These are phyloP conservation scores for Aplodontia rufa DNA, from an alignment of 2,113 vertebrate genomes.

Conservation along the genomic window DNA sequence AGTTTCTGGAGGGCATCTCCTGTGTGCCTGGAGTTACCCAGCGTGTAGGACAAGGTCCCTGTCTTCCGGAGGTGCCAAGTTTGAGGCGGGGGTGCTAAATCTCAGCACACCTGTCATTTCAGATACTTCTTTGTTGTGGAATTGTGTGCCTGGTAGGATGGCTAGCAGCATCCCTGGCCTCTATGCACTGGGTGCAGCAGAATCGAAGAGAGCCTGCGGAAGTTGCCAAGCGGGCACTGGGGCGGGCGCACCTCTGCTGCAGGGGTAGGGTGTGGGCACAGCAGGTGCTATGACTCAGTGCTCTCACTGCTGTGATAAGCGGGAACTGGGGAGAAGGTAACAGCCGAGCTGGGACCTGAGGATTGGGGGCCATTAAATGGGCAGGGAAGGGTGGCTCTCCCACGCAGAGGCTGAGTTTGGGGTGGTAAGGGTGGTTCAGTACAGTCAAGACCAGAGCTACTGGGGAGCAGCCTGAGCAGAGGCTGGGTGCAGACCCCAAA, in stretches of 20 bases:
- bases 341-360: not conserved
- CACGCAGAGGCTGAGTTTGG: not conserved
- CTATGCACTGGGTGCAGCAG: not conserved
- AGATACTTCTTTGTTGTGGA: not conserved
- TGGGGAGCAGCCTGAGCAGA: not conserved
- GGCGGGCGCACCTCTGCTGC: accelerated
- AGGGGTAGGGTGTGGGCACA: not conserved
- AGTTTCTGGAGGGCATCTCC: not conserved
- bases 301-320: not conserved
- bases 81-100: not conserved
- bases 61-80: not conserved
- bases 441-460: not conserved
- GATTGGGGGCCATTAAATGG: not conserved
- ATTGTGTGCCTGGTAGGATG: not conserved
- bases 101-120: not conserved
- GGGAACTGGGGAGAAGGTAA: not conserved
- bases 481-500: not conserved
- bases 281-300: not conserved
- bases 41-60: not conserved
- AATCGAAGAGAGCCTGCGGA: not conserved
- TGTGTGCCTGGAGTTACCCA: accelerated
- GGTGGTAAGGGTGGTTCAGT: not conserved
- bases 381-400: not conserved
- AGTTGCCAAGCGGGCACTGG: not conserved
- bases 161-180: not conserved